Evolutionary conservation across 1,140 invertebrate species (phyloP), one percentile per base, ranked within the genome.

Genomic region (Eriocheir sinensis): DNA sequence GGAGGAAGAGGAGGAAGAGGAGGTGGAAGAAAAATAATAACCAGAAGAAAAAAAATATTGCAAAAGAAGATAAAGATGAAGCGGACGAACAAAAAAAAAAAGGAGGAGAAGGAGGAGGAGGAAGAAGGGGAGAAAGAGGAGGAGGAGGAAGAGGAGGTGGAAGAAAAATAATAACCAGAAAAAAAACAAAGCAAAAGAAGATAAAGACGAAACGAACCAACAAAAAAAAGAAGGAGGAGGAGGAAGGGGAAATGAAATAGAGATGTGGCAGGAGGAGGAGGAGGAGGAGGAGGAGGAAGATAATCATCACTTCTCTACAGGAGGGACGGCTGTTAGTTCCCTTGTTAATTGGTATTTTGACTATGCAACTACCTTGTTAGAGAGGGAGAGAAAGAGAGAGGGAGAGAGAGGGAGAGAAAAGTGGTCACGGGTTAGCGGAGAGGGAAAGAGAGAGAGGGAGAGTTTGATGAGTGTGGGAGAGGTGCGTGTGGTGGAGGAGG

Each of bases 261-360:
- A 38, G 83, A 86, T 2, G 15, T 36, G 27, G 80, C 4, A 27
- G 44, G 4, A n/a, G n/a, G 60, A 0, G 60, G n/a, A n/a, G 27
- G 60, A n/a, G 60, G 60, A 72, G 60, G 27, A 21, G 27, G 60
- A 6, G 27, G n/a, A 72, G 27, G 60, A n/a, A 12, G 60, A 72
- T 72, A 72, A 72, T 72, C 21, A 72, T 72, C 60, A n/a, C n/a
- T 2, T 2, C n/a, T 30, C 34, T 30, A 15, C 6, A 36, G 88
- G 40, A 32, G 3, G n/a, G n/a, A 32, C 27, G 40, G n/a, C 48
- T 32, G 41, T 89, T 89, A 88, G n/a, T 0, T 40, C 40, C 12
- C 34, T 41, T 89, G 88, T 89, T 89, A 89, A 89, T 89, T 89
- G 88, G 41, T 89, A 89, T 89, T 89, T 44, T 89, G 48, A 32